Percentiles rank a stretch among this genome's conserved stretches.
phyloP scores from a whole-genome alignment of 2,888 invertebrate genomes.

The Tetranychus piercei region DNA sequence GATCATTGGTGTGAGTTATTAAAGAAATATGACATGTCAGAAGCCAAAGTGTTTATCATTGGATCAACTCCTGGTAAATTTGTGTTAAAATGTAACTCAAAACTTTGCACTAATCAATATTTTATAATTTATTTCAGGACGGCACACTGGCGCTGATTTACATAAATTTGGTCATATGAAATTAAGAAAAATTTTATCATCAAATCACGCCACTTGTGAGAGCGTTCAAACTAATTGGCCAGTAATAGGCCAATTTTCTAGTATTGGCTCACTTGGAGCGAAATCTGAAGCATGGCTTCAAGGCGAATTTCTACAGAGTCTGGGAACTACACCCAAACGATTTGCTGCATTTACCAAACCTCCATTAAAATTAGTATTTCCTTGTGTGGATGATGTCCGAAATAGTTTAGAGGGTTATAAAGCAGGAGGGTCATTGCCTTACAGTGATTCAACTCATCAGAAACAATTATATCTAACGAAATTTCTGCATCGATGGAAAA shows the following conservation, averaged over 20 bases:
- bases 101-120: not conserved
- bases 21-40: slow-evolving; percentile 57
- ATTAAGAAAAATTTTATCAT: slow-evolving; percentile 34
- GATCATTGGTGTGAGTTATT: slow-evolving; percentile 54
- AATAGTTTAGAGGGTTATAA: slow-evolving; percentile 61
- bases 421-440: slow-evolving; percentile 76
- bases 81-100: not conserved
- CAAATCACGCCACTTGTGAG: slow-evolving; percentile 36
- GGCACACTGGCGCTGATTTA: slow-evolving; percentile 43
- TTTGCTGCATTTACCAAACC: not conserved
- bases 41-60: slow-evolving; percentile 63
- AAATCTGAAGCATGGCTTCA: slow-evolving; percentile 31
- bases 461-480: slow-evolving; percentile 67
- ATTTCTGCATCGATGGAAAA: slow-evolving; percentile 65
- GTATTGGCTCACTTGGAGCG: slow-evolving; percentile 66
- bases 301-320: slow-evolving; percentile 25
- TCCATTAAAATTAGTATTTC: slow-evolving; percentile 42
- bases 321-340: slow-evolving; percentile 19
- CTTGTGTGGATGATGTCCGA: slow-evolving; percentile 61
- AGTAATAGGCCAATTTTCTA: slow-evolving; percentile 69
- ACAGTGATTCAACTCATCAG: slow-evolving; percentile 36
- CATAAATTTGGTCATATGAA: slow-evolving; percentile 45
- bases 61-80: slow-evolving; percentile 52
- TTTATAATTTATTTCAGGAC: slow-evolving; percentile 33
- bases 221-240: slow-evolving; percentile 43